These are phyloP conservation scores for Solenopsis fugax DNA, from an alignment of 1,140 invertebrate species.

Conservation along the genomic window DNA sequence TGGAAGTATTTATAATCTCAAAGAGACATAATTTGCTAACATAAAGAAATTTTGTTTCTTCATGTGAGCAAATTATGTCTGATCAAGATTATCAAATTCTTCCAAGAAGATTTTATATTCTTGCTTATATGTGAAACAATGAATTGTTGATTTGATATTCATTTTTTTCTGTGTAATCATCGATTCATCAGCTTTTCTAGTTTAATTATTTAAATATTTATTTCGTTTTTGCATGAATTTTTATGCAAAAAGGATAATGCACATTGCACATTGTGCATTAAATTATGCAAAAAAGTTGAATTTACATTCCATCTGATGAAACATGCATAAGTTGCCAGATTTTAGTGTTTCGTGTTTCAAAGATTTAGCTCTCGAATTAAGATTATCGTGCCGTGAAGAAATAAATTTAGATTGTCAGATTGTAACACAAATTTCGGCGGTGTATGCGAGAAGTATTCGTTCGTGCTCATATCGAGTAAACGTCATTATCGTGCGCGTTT, in stretches of 20 bases:
- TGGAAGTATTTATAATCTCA: no score
- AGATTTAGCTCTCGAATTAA: constrained; percentile 7
- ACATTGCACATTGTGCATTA: background rate
- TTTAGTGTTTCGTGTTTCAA: background rate
- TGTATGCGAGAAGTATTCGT: background rate
- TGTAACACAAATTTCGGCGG: constrained; percentile 31
- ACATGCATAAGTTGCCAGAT: background rate
- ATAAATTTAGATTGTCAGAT: constrained; percentile 26
- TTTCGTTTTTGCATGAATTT: background rate
- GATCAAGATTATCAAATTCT: no score
- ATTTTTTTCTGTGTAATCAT: no score
- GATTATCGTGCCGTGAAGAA: background rate
- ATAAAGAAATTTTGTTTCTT: no score
- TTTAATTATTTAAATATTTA: background rate
- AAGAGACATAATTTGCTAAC: no score
- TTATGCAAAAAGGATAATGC: background rate
- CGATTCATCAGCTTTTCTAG: background rate
- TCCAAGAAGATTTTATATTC: no score
- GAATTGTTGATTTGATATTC: no score
- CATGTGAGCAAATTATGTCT: no score
- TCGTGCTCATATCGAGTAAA: constrained; percentile 23
- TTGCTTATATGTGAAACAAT: no score
- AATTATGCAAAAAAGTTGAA: background rate
- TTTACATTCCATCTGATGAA: background rate
- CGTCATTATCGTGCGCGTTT: constrained; percentile 28